These are phyloP conservation scores for Xylota segnis DNA, from an alignment of 2,888 invertebrate genomes.

Conservation along the genomic window DNA sequence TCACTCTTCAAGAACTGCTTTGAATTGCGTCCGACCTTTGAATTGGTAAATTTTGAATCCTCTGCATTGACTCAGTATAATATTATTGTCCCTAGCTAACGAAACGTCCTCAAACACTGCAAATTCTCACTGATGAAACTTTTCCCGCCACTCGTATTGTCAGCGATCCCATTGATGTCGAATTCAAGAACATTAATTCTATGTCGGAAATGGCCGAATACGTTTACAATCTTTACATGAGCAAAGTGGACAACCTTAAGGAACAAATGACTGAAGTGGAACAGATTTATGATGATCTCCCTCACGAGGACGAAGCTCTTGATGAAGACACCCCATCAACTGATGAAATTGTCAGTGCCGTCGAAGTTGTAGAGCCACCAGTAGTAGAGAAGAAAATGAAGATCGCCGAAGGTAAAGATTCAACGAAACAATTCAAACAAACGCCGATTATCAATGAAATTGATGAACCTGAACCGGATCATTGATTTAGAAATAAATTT, in stretches of 20 bases:
- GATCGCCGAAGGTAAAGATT: slow-evolving; percentile 48
- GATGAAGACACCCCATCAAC: slow-evolving; percentile 67
- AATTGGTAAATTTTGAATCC: slow-evolving; percentile 87
- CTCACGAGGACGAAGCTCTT: slow-evolving; percentile 83
- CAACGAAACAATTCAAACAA: slow-evolving; percentile 80
- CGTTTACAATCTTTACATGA: slow-evolving; percentile 96
- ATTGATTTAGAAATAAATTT: slow-evolving; percentile 55
- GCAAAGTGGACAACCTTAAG: slow-evolving; percentile 89
- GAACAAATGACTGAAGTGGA: slow-evolving; percentile 78
- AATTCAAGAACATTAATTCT: slow-evolving; percentile 81
- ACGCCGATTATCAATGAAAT: slow-evolving; percentile 86
- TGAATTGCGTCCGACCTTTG: slow-evolving; percentile 97
- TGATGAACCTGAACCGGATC: slow-evolving; percentile 78
- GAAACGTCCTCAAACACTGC: slow-evolving; percentile 91
- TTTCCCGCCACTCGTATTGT: slow-evolving; percentile 90
- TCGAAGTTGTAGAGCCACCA: slow-evolving; percentile 63
- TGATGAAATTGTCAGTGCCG: slow-evolving; percentile 32
- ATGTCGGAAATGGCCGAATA: slow-evolving; percentile 98
- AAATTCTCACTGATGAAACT: slow-evolving; percentile 91
- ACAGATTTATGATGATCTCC: slow-evolving; percentile 82
- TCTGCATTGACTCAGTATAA: neutral
- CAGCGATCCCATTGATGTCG: slow-evolving; percentile 83
- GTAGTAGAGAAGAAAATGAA: slow-evolving; percentile 41
- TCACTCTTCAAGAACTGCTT: slow-evolving; percentile 98
- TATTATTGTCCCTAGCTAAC: slow-evolving; percentile 87